Base-by-base conservation (phyloP, 2,888 invertebrate genomes). In the Cremastobaeus sp. region DNA sequence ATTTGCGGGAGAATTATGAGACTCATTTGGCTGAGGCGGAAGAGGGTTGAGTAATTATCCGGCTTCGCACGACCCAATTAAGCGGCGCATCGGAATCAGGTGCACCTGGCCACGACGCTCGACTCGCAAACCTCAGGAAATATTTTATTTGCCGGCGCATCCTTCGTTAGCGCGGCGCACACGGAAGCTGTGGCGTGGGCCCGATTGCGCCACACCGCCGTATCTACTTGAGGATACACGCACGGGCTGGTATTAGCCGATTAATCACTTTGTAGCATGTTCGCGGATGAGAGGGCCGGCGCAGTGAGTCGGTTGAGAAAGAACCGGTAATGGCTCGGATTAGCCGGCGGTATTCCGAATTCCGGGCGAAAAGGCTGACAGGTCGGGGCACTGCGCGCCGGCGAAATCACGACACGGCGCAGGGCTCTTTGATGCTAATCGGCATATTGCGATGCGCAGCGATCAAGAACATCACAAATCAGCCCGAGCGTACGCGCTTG, bases 201-300 rank as follows among this genome's bases (percentile, higher is more conserved):
- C 70, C 60, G 71, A 77, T 79, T 76, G 73, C 59, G 76, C 62
- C 59, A 37, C 72, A 65, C 64, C 32, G 64, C 70, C n/a, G n/a
- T 48, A 39, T 57, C 45, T 74, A 54, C 76, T 65, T 48, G 74
- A 74, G 70, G 74, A 50, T 76, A 77, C 77, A 74, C 60, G 75
- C 74, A 75, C 73, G 52, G 65, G 69, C 57, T 59, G 71, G 82
- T 78, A 82, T 85, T 84, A 83, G 83, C 79, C 80, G 81, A 82
- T 83, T 84, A 85, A 84, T 84, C 84, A 82, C 83, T 83, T 82
- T 82, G 82, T 79, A 82, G 79, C n/a, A n/a, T n/a, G n/a, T n/a
- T n/a, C 76, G 78, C 64, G 77, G 77, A 65, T 66, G 55, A 72
- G 52, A 70, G 54, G 69, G 25, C 74, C 28, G 11, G 43, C 47